Conservation (phyloP, 2,888 invertebrate species). For the Papilio demoleus region DNA sequence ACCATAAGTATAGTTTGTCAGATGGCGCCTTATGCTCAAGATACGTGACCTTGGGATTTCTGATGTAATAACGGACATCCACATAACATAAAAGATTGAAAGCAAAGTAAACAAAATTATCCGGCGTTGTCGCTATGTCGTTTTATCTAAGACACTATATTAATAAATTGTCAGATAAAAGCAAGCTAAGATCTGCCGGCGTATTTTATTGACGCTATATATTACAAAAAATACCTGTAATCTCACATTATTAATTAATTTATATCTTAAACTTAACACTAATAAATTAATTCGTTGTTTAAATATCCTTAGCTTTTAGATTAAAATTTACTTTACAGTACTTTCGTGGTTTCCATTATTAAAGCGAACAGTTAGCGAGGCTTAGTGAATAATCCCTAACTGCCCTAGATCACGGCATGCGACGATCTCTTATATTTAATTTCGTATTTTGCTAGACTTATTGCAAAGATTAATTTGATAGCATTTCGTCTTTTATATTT, state of each 20-base stretch:
- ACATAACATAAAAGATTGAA: constrained; percentile 8
- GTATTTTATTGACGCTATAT: neutral
- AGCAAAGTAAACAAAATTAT: constrained; percentile 8
- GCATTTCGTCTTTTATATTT: neutral
- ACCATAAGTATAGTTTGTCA: neutral
- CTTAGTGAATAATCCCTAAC: constrained; percentile 49
- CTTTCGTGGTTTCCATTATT: neutral
- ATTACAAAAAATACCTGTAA: constrained; percentile 1
- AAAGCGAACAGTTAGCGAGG: neutral
- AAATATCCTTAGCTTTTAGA: neutral
- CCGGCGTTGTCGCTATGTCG: neutral
- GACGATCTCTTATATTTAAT: constrained; percentile 47
- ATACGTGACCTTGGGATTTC: neutral
- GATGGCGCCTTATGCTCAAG: neutral
- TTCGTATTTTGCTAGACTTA: constrained; percentile 36
- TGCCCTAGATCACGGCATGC: constrained; percentile 59
- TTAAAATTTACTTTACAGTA: neutral
- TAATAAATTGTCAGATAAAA: constrained; percentile 20
- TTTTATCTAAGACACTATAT: constrained; percentile 8
- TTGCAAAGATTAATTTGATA: neutral
- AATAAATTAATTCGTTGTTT: no score
- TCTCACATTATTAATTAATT: no score
- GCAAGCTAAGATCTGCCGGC: neutral
- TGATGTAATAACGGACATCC: neutral
- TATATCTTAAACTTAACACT: no score